These are phyloP conservation scores for Metellina segmentata DNA, from an alignment of 2,888 invertebrate genomes.

Conservation along the genomic window DNA sequence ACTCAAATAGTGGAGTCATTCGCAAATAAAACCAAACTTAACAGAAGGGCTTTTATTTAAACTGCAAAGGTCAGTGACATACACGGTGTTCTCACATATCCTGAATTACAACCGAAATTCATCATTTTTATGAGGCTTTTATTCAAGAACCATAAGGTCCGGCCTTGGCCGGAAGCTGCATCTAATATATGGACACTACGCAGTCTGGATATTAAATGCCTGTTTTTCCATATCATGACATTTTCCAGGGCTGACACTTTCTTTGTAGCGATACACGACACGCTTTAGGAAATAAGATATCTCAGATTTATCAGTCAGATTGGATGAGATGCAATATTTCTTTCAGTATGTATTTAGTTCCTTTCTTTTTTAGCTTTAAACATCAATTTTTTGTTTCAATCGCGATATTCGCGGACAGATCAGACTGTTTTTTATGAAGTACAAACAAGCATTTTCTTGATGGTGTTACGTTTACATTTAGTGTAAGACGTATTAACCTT, in stretches of 20 bases:
- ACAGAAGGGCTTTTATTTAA: conserved; percentile 33
- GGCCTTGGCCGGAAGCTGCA: neutral
- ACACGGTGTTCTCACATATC: conserved; percentile 49
- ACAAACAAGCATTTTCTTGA: too few relatives aligned
- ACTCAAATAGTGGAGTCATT: neutral
- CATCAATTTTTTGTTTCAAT: too few relatives aligned
- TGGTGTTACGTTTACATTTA: too few relatives aligned
- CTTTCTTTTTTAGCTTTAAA: too few relatives aligned
- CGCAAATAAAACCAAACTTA: neutral
- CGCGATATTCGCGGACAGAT: too few relatives aligned
- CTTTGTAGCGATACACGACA: conserved; percentile 34
- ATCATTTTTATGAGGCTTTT: conserved; percentile 46
- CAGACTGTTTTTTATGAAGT: too few relatives aligned
- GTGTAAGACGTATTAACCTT: too few relatives aligned
- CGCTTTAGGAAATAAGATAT: neutral
- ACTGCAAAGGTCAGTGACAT: conserved; percentile 41
- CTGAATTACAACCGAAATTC: conserved; percentile 57
- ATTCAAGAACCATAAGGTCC: conserved; percentile 1
- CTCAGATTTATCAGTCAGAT: conserved; percentile 24
- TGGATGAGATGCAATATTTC: conserved; percentile 4
- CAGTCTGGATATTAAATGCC: conserved; percentile 36
- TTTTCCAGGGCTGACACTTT: conserved; percentile 12
- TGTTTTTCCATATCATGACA: conserved; percentile 19
- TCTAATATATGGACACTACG: conserved; percentile 30
- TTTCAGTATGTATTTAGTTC: neutral